Evolutionary conservation across 2,113 vertebrate genomes (phyloP).

Genomic region (Fulmarus glacialis): DNA sequence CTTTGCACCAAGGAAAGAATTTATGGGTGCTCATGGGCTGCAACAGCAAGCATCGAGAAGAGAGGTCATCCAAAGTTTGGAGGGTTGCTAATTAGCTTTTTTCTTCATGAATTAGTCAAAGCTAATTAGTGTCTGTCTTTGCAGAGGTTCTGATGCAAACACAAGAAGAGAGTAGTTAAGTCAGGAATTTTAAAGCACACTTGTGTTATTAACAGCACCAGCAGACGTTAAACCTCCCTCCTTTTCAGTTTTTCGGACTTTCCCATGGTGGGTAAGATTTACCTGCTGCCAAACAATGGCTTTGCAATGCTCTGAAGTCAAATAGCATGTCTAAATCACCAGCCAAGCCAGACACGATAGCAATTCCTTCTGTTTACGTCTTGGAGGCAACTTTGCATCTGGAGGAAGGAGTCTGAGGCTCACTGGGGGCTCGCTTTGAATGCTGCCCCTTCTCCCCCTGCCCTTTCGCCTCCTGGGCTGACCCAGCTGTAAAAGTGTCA

Average conservation of each 20-base stretch:
- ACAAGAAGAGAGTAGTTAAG: neutral
- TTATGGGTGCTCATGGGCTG: neutral
- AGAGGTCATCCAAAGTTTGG: constrained; percentile 52
- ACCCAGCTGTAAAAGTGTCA: constrained; percentile 32
- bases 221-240: neutral
- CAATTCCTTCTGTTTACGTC: neutral
- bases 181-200: neutral
- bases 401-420: neutral
- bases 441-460: neutral
- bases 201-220: neutral
- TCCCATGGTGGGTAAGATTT: neutral
- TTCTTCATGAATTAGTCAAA: constrained; percentile 59
- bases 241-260: neutral
- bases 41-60: neutral
- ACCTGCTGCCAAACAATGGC: neutral
- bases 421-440: neutral
- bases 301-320: neutral
- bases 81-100: constrained; percentile 49
- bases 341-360: neutral
- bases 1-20: neutral
- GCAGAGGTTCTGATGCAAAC: constrained; percentile 12
- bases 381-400: neutral
- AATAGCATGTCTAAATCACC: neutral
- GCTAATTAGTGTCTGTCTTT: constrained; percentile 44
- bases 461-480: neutral